Evolutionary conservation across 2,113 vertebrate species (phyloP).

Genomic region (Piprites chloris): DNA sequence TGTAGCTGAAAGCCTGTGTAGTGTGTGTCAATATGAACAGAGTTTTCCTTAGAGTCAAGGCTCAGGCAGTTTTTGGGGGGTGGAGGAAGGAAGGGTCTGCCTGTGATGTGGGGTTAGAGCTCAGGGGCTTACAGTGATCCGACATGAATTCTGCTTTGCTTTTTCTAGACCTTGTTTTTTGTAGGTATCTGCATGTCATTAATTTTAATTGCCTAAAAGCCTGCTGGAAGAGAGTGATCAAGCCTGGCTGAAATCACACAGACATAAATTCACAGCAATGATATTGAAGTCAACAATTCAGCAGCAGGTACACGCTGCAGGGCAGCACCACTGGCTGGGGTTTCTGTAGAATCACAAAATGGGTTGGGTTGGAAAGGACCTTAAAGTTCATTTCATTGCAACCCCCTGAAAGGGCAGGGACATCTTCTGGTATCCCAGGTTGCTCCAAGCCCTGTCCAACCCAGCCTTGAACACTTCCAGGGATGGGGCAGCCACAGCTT

Average conservation of each 20-base stretch:
- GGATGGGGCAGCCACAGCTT: background rate
- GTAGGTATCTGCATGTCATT: background rate
- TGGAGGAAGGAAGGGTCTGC: background rate
- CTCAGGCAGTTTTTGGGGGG: fast-evolving
- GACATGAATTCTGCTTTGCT: fast-evolving
- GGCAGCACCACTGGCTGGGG: background rate
- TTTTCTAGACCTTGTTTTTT: background rate
- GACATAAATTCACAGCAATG: background rate
- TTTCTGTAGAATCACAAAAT: background rate
- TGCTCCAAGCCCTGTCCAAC: fast-evolving
- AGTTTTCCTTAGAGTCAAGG: background rate
- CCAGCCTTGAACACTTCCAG: background rate
- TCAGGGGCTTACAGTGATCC: background rate
- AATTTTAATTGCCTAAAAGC: background rate
- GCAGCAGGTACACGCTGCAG: background rate
- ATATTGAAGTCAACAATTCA: background rate
- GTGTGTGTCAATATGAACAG: background rate
- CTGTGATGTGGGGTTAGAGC: background rate
- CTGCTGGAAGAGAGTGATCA: background rate
- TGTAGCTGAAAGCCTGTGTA: background rate
- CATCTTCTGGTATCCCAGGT: fast-evolving
- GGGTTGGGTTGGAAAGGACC: background rate
- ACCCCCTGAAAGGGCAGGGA: background rate
- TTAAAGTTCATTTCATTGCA: background rate
- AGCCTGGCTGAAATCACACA: background rate